Evolutionary conservation across 2,888 invertebrate species (phyloP), one percentile per base, ranked within the genome.

Genomic region (Charanyca ferruginea): DNA sequence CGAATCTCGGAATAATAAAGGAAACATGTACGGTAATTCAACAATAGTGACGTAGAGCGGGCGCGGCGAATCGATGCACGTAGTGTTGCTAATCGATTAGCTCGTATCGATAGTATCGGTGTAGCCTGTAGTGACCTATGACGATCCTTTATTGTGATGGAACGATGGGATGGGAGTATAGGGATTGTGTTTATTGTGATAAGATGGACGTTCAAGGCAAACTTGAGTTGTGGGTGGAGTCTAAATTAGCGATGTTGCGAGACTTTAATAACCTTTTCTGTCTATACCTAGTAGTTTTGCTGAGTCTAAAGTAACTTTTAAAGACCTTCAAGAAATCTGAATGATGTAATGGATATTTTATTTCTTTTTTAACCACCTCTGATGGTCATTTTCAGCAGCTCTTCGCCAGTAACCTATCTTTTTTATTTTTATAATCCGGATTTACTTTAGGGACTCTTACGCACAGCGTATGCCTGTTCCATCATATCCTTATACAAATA

Each of bases 21-120:
- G 64, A 77, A 83, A 77, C 68, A 59, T 83, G 78, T 59, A 66
- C 44, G 23, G n/a, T 48, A 79, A 66, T 79, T 53, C 69, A 74
- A 74, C 51, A 68, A 69, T 66, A 75, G 64, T 66, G 76, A 70
- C 63, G 62, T 67, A 59, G 53, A 75, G 77, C 66, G 71, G 72
- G 81, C 59, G 70, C 47, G 54, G 32, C 86, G 59, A 83, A 85
- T 85, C 64, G 66, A 70, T 69, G 80, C 52, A 55, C 77, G 71
- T 54, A 61, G 77, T 80, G 78, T 79, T 70, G 57, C 77, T 53
- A 85, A 86, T 87, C 82, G 85, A 84, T 85, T 79, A 71, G 64
- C 58, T 54, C 65, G 77, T 66, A 78, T 72, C 77, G 69, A 83
- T 84, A 72, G 68, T 66, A 67, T 68, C 53, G 66, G 61, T 41